Percentiles rank a stretch among this genome's conserved stretches.
phyloP scores from a whole-genome alignment of 1,140 invertebrate species.

The Penaeus japonicus region DNA sequence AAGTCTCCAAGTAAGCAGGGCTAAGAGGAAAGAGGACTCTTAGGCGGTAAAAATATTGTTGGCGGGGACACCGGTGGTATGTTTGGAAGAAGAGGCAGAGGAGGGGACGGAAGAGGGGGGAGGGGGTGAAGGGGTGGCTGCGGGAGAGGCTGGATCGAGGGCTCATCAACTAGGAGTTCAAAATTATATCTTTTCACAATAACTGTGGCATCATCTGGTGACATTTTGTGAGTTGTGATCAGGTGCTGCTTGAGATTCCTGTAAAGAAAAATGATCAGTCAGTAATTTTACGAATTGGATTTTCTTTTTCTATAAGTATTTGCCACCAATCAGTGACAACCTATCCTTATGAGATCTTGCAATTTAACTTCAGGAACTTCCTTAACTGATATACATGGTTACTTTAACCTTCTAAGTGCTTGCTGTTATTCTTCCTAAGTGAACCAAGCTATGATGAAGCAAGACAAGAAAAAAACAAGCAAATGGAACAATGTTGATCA shows the following conservation, averaged over 20 bases:
- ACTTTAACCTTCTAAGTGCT: too few relatives aligned
- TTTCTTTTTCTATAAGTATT: not conserved
- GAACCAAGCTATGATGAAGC: too few relatives aligned
- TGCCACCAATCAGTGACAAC: too few relatives aligned
- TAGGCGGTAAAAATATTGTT: too few relatives aligned
- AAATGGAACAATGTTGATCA: too few relatives aligned
- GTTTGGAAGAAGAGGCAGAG: conserved; percentile 20
- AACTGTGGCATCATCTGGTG: conserved; percentile 40
- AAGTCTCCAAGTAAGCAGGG: too few relatives aligned
- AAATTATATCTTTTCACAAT: conserved; percentile 47
- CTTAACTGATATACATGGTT: too few relatives aligned
- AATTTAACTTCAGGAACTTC: too few relatives aligned
- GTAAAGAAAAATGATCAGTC: not conserved
- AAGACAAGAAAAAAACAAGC: too few relatives aligned
- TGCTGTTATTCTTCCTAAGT: too few relatives aligned
- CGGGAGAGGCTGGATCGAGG: conserved; percentile 19
- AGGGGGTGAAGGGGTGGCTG: conserved; percentile 22
- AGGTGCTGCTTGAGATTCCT: conserved; percentile 49
- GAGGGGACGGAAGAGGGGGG: conserved; percentile 25
- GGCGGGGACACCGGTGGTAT: conserved; percentile 4
- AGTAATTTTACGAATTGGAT: not conserved
- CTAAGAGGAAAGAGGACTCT: too few relatives aligned
- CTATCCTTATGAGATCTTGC: too few relatives aligned
- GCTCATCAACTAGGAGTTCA: conserved; percentile 45
- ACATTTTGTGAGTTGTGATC: conserved; percentile 49